Base-by-base conservation (phyloP, 2,113 vertebrate species). In the Sminthopsis crassicaudata region DNA sequence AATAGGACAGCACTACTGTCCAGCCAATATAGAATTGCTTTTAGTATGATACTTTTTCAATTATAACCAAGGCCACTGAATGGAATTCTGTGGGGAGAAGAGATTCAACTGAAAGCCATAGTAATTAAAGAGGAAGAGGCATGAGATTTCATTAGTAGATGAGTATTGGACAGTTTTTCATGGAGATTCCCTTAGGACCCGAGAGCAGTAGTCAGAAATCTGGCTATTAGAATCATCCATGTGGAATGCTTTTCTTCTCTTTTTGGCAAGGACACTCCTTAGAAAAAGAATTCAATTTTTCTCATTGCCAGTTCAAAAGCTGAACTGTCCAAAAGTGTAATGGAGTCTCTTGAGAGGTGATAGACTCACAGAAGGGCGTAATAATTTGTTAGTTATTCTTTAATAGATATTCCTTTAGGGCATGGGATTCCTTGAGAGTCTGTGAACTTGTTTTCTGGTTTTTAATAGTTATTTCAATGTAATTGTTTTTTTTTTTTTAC, bases 131-230 rank as follows among this genome's bases (percentile, higher is more conserved):
- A 95, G 42, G 84, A 95, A 94, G 84, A 30, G 36, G 36, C 60
- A 76, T 46, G 10, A 42, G 54, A 27, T 91, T 50, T 91, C 84
- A 90, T 90, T 90, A 36, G 0, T 51, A 89, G 91, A 23, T 91
- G 42, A 14, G 19, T 53, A 11, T 89, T 50, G 50, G 55, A 55
- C 46, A 92, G 92, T 88, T 46, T 55, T 51, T 51, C 90, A 93
- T 54, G 54, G 89, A 54, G 46, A 90, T 90, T 90, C 89, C 89
- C 48, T 90, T 90, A 90, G 89, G 46, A 54, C n/a, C n/a, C 48
- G 50, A 1, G 24, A 3, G 26, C 12, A 90, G 27, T 27, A 50
- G 89, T 90, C 89, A 25, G 46, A 90, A 90, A 12, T 54, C 93
- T 52, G 48, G 36, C 53, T 90, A 46, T 46, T 52, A 42, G 46